Evolutionary conservation across 2,113 vertebrate genomes (phyloP).

Genomic region (Microtus montanus): DNA sequence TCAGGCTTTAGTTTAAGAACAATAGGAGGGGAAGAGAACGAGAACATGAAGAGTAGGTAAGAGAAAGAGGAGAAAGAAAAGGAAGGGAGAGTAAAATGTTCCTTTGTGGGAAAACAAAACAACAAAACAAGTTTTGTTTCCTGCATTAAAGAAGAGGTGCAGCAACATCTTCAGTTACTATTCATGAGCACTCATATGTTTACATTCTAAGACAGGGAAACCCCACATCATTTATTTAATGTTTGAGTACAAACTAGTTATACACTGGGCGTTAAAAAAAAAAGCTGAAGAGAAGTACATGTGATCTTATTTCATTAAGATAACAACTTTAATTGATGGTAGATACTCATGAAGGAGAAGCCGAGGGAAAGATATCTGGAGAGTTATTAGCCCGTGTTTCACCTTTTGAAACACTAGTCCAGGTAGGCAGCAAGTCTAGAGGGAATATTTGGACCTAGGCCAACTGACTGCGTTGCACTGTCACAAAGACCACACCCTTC

Average conservation of each 20-base stretch:
- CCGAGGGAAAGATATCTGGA: background rate
- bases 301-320: background rate
- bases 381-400: background rate
- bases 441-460: background rate
- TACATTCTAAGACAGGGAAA: background rate
- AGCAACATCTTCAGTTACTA: background rate
- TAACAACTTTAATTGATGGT: background rate
- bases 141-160: background rate
- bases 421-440: background rate
- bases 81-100: background rate
- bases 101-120: background rate
- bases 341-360: background rate
- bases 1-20: background rate
- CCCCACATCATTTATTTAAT: conserved; percentile 14
- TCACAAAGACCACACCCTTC: background rate
- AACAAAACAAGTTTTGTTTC: background rate
- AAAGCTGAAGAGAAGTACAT: conserved; percentile 12
- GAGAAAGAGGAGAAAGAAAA: background rate
- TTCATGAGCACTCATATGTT: background rate
- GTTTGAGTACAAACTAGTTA: background rate
- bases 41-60: background rate
- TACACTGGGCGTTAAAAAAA: background rate
- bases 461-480: background rate
- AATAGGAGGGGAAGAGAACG: background rate
- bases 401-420: background rate